Evolutionary conservation across 2,888 invertebrate species (phyloP), one percentile per base, ranked within the genome.

Genomic region (Rapana venosa): DNA sequence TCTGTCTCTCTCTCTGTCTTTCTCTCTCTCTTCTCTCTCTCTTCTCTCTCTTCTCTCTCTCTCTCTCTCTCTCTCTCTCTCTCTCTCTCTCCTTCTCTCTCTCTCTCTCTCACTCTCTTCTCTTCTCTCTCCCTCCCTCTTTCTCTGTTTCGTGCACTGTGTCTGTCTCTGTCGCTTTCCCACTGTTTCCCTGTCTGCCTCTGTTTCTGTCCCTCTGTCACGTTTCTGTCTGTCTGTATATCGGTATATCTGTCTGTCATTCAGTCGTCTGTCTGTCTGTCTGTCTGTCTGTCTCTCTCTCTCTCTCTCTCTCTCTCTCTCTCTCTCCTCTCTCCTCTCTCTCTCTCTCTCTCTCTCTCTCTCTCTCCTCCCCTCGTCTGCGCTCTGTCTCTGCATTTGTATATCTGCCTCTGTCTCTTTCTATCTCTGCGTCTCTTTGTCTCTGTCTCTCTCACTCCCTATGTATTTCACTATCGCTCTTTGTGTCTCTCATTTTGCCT

Each of bases 251-350:
- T 70, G 70, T 70, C 70, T 70, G 22, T 22, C 22, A 61, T 61
- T 61, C 17, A 17, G 8, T 61, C 17, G 13, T 61, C 17, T 6
- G 11, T 74, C 74, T n/a, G 22, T 26, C 74, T n/a, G 22, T 74
- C 15, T n/a, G 22, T 22, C 74, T 6, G 22, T 74, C 74, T n/a
- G 6, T 74, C 61, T n/a, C 74, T 74, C n/a, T 74, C 74, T 74
- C n/a, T n/a, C 74, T 74, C n/a, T n/a, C 74, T 74, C n/a, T 74
- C 74, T 74, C n/a, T n/a, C 74, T 74, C 74, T n/a, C 74, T 74
- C n/a, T n/a, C 74, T 74, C n/a, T n/a, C 74, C 22, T 26, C n/a
- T 26, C 22, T 26, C n/a, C 74, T 74, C n/a, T n/a, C 74, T 74
- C n/a, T n/a, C 74, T 74, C n/a, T n/a, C 74, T 74, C 74, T n/a